phyloP scores from a whole-genome alignment of 2,113 vertebrate genomes.

The Cinclus cinclus region DNA sequence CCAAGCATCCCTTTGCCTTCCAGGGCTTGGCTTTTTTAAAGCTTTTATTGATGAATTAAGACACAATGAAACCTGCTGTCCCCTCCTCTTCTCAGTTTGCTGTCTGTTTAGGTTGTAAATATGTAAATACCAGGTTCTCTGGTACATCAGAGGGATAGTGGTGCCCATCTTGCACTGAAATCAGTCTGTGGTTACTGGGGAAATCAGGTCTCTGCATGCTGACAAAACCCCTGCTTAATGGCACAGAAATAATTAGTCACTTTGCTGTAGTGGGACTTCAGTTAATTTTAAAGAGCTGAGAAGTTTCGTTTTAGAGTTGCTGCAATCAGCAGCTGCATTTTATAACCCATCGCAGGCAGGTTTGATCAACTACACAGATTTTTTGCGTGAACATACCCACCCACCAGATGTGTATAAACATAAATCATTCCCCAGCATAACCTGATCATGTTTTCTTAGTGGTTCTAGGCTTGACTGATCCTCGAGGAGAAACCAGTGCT shows the following conservation, averaged over 20 bases:
- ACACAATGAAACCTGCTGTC: background rate
- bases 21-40: background rate
- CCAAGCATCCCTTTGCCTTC: background rate
- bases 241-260: background rate
- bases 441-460: background rate
- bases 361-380: slow-evolving; percentile 1
- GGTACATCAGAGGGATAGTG: background rate
- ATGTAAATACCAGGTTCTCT: background rate
- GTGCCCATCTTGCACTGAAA: background rate
- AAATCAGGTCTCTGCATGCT: background rate
- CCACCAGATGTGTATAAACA: background rate
- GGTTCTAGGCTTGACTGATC: background rate
- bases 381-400: background rate
- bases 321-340: background rate
- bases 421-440: background rate
- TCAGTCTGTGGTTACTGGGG: background rate
- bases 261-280: background rate
- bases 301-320: background rate
- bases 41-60: background rate
- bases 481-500: background rate
- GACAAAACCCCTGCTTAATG: background rate
- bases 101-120: background rate
- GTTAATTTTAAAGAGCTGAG: background rate
- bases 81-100: background rate
- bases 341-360: background rate